Base-by-base conservation (phyloP, 2,797 vertebrate species). In the Xenops minutus region DNA sequence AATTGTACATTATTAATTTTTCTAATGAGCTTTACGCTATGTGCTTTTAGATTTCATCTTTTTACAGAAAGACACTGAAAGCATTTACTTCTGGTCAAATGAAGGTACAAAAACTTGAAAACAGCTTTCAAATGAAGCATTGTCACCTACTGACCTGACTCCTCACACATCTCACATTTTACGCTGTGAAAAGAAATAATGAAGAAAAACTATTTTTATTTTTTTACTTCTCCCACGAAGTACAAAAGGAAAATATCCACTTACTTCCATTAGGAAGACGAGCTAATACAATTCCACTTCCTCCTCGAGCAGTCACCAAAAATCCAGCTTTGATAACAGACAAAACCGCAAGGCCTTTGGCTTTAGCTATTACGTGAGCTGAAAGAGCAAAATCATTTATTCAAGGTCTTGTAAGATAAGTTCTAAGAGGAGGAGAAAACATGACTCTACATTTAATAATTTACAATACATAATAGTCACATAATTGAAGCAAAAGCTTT, bases 281-380 rank as follows among this genome's bases (percentile, higher is more conserved):
- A 11, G 99, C 98, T 62, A 99, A 97, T 49, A 99, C 99, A 67
- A 99, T 97, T 30, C 99, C 99, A 56, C 99, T 99, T 96, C 99
- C 99, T 6, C 99, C 99, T 52, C 99, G 97, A 46, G 99, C 99
- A 0, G 99, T 99, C 94, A 99, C 98, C 98, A 99, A 97, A 96
- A 99, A 99, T 37, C 99, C 99, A 7, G 99, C 99, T 94, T 99
- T 99, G 95, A 99, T 98, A 96, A 99, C 99, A 0, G 99, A 99
- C 93, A 99, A 96, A 96, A 99, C 97, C 44, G 99, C 99, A 51
- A 99, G 98, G 62, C 99, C 99, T 95, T 99, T 98, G 2, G 99
- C 99, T 97, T 98, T 99, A 8, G 99, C 99, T 61, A 99, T 99
- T 26, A 99, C 98, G 8, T 99, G 99, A 76, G 99, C 99, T 99